Base-by-base conservation (phyloP, 1,140 invertebrate species). In the Eurosta solidaginis region DNA sequence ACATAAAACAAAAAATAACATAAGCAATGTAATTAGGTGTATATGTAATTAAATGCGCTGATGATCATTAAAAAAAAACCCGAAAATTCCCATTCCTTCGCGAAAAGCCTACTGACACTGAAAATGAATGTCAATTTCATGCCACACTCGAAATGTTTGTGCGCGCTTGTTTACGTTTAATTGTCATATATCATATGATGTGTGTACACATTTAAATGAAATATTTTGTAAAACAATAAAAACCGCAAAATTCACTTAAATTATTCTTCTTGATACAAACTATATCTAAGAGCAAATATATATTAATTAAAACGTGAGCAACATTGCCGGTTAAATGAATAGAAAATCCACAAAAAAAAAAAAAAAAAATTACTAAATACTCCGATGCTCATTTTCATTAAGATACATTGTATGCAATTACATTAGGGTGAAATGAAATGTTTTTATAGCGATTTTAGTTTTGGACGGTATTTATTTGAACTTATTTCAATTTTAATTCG, bases 271-370 rank as follows among this genome's bases (percentile, higher is more conserved):
- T 68, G 9, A 25, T 20, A 27, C 9, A 29, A 3, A 27, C 22
- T 36, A 22, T 52, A 54, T 54, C 22, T 54, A 27, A 10, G 45
- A 3, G 27, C 33, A 42, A 20, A 68, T 40, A 20, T 68, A 68
- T 68, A 40, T 68, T 68, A 68, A 68, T 68, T 68, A 68, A 68
- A 68, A 68, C 59, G 59, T 68, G 59, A 68, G 59, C 59, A 68
- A 68, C 59, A 68, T 40, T n/a, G 33, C 6, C 59, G 14, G 59
- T 42, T 68, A 68, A 68, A 68, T 68, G 59, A 68, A 68, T 68
- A 68, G 59, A 68, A 68, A 68, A 68, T 27, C 59, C 59, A 68
- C 59, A 68, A 29, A 40, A 40, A 68, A 68, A n/a, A n/a, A n/a
- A n/a, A n/a, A n/a, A n/a, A n/a, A n/a, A n/a, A n/a, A n/a, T n/a